Evolutionary conservation across 1,140 invertebrate species (phyloP), one percentile per base, ranked within the genome.

Genomic region (Apis dorsata): DNA sequence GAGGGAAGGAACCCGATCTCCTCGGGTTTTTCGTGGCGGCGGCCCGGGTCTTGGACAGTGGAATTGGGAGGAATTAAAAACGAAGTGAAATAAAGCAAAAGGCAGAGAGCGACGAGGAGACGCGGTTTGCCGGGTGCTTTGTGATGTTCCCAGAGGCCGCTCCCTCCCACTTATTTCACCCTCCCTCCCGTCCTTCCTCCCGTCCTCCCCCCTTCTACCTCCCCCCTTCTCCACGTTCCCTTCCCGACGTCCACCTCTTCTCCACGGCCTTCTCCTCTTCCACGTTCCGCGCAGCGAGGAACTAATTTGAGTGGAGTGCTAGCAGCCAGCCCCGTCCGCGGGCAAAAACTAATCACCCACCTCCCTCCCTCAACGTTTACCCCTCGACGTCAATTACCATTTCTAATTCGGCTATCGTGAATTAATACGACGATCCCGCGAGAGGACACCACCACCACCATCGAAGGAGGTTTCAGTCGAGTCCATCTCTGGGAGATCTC

Each of bases 61-160:
- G 87, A 89, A 90, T 89, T 87, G 88, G 88, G 81, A 90, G 89
- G 90, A 92, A 91, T 91, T 91, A 91, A 90, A 91, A 91, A 90
- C 85, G 79, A 87, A 88, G 87, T 88, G 87, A 90, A 91, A 91
- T 90, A 90, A 90, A 92, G 84, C 85, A 91, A 90, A 92, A 89
- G 85, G 85, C 72, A 65, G 72, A 85, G 84, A 85, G 84, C 51
- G 82, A 74, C 71, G 81, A 59, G 84, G 83, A 75, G 62, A 69
- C 80, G 65, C 49, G 80, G 62, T 81, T 83, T 73, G 73, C 85
- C 82, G 89, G 83, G 70, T 85, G 91, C 91, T 91, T 90, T 92
- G 90, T 90, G 88, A 88, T 87, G 86, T 87, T 90, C 85, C 83
- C 85, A 76, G 85, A 90, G 86, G 66, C 89, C 88, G 86, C 84